Conservation (phyloP, 2,797 vertebrate genomes). For the Danio albolineatus region DNA sequence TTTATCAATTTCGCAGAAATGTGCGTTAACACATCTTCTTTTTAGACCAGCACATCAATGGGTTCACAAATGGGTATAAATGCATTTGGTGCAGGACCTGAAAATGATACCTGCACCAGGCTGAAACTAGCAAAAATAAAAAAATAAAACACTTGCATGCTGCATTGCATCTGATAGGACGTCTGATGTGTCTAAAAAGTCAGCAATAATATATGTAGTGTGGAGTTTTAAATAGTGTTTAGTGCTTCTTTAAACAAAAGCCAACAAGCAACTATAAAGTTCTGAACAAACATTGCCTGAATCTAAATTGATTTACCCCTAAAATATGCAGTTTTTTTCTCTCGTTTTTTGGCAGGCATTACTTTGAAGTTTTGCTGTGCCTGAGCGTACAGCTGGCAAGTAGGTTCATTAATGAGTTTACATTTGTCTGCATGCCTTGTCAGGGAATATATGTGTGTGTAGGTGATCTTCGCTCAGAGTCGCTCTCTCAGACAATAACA, state of each 20-base stretch:
- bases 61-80: too few relatives aligned
- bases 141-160: too few relatives aligned
- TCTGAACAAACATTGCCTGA: constrained; percentile 5
- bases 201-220: constrained; percentile 3
- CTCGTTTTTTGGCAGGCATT: constrained; percentile 33
- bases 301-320: constrained; percentile 5
- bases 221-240: not conserved
- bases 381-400: not conserved
- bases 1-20: too few relatives aligned
- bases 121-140: too few relatives aligned
- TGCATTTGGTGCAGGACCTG: too few relatives aligned
- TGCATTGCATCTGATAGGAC: too few relatives aligned
- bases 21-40: too few relatives aligned
- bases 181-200: constrained; percentile 10
- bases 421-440: constrained; percentile 30
- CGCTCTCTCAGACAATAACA: constrained; percentile 41
- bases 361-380: constrained; percentile 32
- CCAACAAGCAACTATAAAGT: not conserved
- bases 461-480: constrained; percentile 21
- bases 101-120: too few relatives aligned
- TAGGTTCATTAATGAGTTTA: constrained; percentile 43
- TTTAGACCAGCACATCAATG: too few relatives aligned
- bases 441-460: constrained; percentile 41
- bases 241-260: not conserved
- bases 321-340: constrained; percentile 20